These are phyloP conservation scores for Sebastolobus alascanus DNA, from an alignment of 2,797 vertebrate genomes.

Conservation along the genomic window DNA sequence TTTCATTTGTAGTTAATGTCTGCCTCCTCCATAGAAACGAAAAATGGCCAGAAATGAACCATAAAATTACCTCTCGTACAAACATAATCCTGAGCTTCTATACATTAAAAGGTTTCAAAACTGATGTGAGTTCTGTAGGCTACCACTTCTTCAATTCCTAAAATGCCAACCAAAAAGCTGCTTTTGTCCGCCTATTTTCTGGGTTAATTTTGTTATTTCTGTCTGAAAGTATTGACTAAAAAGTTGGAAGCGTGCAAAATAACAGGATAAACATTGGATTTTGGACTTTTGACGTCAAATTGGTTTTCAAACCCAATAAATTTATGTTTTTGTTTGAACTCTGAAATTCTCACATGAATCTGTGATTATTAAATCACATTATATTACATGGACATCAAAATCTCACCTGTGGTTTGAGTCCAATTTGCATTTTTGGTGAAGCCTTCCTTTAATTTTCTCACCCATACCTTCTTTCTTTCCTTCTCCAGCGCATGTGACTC, in stretches of 20 bases:
- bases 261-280: neutral
- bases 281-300: neutral
- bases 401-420: too few relatives aligned
- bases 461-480: too few relatives aligned
- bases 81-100: neutral
- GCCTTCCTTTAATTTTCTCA: neutral
- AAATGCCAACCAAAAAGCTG: neutral
- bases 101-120: neutral
- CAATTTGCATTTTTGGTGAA: neutral
- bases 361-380: neutral
- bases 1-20: neutral
- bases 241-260: neutral
- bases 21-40: neutral
- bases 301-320: neutral
- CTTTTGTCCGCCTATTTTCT: neutral
- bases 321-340: neutral
- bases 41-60: neutral
- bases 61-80: neutral
- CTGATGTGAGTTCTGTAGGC: neutral
- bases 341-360: neutral
- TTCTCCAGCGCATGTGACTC: conserved; percentile 1
- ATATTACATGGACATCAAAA: neutral
- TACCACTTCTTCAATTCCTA: neutral
- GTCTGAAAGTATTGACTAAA: neutral
- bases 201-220: neutral